phyloP scores from a whole-genome alignment of 2,888 invertebrate genomes.

The Fragum whitleyi region DNA sequence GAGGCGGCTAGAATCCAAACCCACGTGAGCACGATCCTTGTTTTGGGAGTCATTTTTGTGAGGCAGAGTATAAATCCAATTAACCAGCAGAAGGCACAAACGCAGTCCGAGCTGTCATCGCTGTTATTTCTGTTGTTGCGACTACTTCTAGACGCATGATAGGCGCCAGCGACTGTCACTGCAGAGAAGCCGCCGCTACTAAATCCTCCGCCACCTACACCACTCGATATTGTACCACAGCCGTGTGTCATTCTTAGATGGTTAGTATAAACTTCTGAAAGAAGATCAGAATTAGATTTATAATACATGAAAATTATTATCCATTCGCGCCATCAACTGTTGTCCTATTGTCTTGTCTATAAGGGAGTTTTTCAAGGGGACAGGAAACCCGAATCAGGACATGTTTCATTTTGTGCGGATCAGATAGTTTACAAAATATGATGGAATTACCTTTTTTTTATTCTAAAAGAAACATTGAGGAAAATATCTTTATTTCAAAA shows the following conservation, averaged over 20 bases:
- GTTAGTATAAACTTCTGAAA: background rate
- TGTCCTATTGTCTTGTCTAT: background rate
- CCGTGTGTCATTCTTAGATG: constrained; percentile 28
- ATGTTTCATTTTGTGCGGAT: no score
- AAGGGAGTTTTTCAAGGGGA: background rate
- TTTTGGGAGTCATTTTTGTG: constrained; percentile 26
- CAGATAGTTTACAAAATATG: no score
- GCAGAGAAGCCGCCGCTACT: constrained; percentile 17
- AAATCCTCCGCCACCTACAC: constrained; percentile 28
- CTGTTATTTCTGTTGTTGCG: background rate
- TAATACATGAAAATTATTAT: background rate
- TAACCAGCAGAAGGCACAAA: constrained; percentile 27
- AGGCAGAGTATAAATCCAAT: constrained; percentile 32
- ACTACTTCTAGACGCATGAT: background rate
- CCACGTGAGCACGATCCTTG: constrained; percentile 37
- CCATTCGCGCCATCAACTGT: background rate
- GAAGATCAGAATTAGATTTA: background rate
- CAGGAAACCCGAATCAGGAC: background rate
- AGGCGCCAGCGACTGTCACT: background rate
- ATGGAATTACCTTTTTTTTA: no score
- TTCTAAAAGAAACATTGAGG: no score
- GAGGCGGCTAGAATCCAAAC: constrained; percentile 18
- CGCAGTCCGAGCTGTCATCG: background rate
- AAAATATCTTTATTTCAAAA: no score
- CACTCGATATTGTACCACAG: constrained; percentile 19